Percentiles rank a stretch among this genome's conserved stretches.
Conservation (phyloP, 2,888 invertebrate genomes). For the Mimumesa dahlbomi region DNA sequence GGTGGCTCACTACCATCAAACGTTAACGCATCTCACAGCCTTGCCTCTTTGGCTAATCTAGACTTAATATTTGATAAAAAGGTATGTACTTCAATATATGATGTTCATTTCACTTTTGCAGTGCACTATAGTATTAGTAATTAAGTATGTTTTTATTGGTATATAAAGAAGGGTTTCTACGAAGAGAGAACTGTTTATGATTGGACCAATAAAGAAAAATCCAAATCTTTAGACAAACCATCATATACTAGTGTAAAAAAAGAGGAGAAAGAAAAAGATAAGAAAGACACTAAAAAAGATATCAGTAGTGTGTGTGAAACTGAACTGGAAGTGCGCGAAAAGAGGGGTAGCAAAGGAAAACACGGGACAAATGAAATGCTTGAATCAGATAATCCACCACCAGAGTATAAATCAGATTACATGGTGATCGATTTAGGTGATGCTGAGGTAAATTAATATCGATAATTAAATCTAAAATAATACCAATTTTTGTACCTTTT, state of each 20-base stretch:
- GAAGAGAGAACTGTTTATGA: constrained; percentile 74
- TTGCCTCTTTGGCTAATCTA: constrained; percentile 75
- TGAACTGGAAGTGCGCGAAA: constrained; percentile 67
- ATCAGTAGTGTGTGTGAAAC: constrained; percentile 51
- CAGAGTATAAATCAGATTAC: constrained; percentile 79
- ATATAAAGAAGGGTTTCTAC: constrained; percentile 73
- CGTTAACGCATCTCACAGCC: constrained; percentile 81
- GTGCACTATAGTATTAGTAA: neutral
- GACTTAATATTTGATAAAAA: constrained; percentile 77
- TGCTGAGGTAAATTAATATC: constrained; percentile 71
- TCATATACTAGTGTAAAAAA: constrained; percentile 69
- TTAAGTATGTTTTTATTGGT: constrained; percentile 25
- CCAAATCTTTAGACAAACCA: constrained; percentile 77
- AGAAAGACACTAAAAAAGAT: constrained; percentile 70
- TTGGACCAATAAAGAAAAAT: constrained; percentile 78
- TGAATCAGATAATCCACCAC: constrained; percentile 76
- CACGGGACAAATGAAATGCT: constrained; percentile 79
- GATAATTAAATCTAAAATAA: neutral
- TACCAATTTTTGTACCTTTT: too few relatives aligned
- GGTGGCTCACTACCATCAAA: constrained; percentile 85
- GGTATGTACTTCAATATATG: constrained; percentile 59
- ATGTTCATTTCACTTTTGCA: neutral
- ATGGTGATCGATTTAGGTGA: constrained; percentile 81
- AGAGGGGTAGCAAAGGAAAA: constrained; percentile 70
- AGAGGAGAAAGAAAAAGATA: constrained; percentile 76